Evolutionary conservation across 2,797 vertebrate genomes (phyloP), one percentile per base, ranked within the genome.

Genomic region (Macropodus opercularis): DNA sequence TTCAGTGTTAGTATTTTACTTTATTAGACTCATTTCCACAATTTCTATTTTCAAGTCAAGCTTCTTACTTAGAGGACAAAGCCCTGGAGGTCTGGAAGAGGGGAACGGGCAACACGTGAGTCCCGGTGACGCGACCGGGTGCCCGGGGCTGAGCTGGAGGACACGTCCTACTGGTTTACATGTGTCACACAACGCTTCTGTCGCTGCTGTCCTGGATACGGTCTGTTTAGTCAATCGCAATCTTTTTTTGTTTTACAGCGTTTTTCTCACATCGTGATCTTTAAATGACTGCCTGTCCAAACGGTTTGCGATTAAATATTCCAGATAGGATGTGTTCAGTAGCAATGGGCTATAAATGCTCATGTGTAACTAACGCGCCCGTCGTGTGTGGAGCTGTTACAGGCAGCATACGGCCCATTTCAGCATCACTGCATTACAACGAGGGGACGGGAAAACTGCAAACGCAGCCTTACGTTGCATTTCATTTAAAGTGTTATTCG

Each of bases 401-500:
- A 50, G 22, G 9, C 19, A 9, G 3, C 21, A 9, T 34, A 17
- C 31, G 40, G 8, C 39, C 17, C 26, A 12, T 32, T 12, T 5
- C 29, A 31, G 29, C 12, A 50, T 31, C 3, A 12, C 7, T 31
- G 2, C 13, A n/a, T 11, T 40, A n/a, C 24, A 39, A 49, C 6
- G 41, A 0, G 13, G 26, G 23, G 23, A 11, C 13, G 15, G 4
- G 18, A n/a, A 5, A 5, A 26, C 17, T 7, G 13, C 21, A 54
- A 22, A 5, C 13, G 11, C 3, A 41, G 21, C 32, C 2, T 23
- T 40, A 34, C 1, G 12, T 46, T 43, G 48, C 24, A 67, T 42
- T 14, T 32, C 3, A 60, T 57, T 47, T 14, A 18, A 47, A 60
- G 40, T 23, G 19, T 27, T 62, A 24, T 23, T 52, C 10, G 6